phyloP scores from a whole-genome alignment of 2,797 vertebrate genomes.

The Hippoglossus hippoglossus region DNA sequence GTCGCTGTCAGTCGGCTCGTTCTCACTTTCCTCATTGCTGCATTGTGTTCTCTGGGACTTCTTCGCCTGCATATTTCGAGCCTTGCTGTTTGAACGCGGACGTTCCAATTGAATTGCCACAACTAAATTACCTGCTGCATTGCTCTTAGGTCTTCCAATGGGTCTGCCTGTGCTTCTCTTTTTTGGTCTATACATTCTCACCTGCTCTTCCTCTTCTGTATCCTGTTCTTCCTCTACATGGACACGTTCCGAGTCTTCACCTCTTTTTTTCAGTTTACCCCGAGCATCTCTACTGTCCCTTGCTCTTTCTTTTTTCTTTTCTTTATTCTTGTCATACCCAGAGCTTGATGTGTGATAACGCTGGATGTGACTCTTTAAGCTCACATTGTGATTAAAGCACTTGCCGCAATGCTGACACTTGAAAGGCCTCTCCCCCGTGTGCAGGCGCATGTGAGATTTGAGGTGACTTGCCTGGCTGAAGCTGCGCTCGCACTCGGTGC shows the following conservation, averaged over 20 bases:
- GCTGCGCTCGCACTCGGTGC: conserved; percentile 63
- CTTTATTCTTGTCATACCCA: not conserved
- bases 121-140: not conserved
- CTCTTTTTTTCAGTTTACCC: not conserved
- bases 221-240: conserved; percentile 4
- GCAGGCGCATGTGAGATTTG: conserved; percentile 75
- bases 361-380: conserved; percentile 68
- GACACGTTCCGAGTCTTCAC: conserved; percentile 14
- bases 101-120: not conserved
- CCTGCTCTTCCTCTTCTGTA: not conserved
- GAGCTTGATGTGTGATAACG: conserved; percentile 41
- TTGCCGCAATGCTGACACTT: conserved; percentile 66
- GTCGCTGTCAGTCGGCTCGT: conserved; percentile 9
- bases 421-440: conserved; percentile 74
- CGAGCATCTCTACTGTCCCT: not conserved
- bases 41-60: conserved; percentile 13
- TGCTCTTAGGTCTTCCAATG: conserved; percentile 45
- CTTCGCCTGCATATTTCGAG: conserved; percentile 5
- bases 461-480: conserved; percentile 69
- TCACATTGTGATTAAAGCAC: conserved; percentile 77
- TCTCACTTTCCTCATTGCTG: conserved; percentile 22
- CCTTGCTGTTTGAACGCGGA: not conserved
- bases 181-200: not conserved
- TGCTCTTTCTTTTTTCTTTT: not conserved
- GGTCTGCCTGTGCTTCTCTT: conserved; percentile 42